A percentile compares a stretch with the other conserved stretches of the same genome.
phyloP scores from a whole-genome alignment of 2,888 invertebrate genomes.

The Crepidodera aurea region DNA sequence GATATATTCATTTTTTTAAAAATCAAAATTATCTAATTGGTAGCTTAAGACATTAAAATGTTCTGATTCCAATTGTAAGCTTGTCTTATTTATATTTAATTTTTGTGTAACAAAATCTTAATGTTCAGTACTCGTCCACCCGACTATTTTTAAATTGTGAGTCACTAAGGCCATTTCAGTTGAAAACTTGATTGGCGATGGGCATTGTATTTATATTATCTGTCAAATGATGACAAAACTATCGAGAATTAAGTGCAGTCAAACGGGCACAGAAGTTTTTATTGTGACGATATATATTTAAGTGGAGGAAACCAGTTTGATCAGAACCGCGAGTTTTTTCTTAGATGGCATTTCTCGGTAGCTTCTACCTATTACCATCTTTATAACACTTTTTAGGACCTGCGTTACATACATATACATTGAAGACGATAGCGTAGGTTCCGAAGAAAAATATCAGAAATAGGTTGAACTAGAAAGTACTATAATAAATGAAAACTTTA shows the following conservation, averaged over 20 bases:
- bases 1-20: too few species aligned
- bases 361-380: slow-evolving; percentile 42
- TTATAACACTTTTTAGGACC: slow-evolving; percentile 42
- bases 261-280: slow-evolving; percentile 42
- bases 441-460: neutral
- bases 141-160: too few species aligned
- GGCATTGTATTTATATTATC: slow-evolving; percentile 41
- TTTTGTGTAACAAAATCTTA: too few species aligned
- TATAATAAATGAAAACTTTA: too few species aligned
- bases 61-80: too few species aligned
- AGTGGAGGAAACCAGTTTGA: slow-evolving; percentile 41
- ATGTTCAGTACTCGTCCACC: too few species aligned
- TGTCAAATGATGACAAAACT: slow-evolving; percentile 44
- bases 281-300: slow-evolving; percentile 45
- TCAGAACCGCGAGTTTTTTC: slow-evolving; percentile 36
- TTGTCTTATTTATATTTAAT: too few species aligned
- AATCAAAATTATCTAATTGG: too few species aligned
- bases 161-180: slow-evolving; percentile 14
- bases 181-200: slow-evolving; percentile 28
- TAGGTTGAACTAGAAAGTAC: too few species aligned
- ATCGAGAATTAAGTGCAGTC: slow-evolving; percentile 39
- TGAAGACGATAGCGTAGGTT: neutral
- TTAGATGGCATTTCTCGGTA: slow-evolving; percentile 29
- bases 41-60: too few species aligned
- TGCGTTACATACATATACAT: slow-evolving; percentile 35